A percentile compares a stretch with the other conserved stretches of the same genome.
phyloP scores from a whole-genome alignment of 2,888 invertebrate species.

The Allacma fusca region DNA sequence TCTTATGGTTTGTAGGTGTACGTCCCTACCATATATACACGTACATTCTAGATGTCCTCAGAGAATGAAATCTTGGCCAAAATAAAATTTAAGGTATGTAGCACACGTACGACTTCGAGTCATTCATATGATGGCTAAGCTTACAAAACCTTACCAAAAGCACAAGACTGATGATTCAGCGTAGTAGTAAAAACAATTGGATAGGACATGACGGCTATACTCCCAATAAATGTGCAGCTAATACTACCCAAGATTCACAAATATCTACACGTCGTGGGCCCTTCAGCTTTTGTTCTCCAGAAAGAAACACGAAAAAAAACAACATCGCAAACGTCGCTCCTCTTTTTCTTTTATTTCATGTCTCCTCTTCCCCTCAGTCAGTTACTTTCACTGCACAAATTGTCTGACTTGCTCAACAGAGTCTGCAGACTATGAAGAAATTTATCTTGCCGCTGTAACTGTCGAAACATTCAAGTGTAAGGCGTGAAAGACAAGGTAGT shows the following conservation, averaged over 20 bases:
- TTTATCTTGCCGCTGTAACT: slow-evolving; percentile 36
- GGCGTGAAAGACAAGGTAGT: slow-evolving; percentile 99
- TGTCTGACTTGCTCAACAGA: slow-evolving; percentile 17
- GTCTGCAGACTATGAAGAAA: slow-evolving; percentile 33
- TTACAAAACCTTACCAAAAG: background rate
- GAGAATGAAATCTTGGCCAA: background rate
- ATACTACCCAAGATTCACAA: background rate
- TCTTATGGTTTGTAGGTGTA: no score
- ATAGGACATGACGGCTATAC: no score
- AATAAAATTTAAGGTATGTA: background rate
- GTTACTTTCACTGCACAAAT: slow-evolving; percentile 26
- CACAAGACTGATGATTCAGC: background rate
- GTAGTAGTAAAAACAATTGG: background rate
- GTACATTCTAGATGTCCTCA: background rate
- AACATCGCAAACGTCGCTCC: background rate
- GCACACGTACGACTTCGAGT: background rate
- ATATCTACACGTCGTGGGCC: background rate
- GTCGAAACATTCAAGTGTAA: slow-evolving; percentile 45
- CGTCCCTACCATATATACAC: slow-evolving; percentile 9
- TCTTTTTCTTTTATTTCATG: background rate
- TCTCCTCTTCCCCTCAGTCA: background rate
- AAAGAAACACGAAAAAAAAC: background rate
- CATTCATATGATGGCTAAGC: background rate
- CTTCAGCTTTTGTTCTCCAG: background rate
- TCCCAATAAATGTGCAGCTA: background rate